Conservation (phyloP, 2,888 invertebrate species). For the Cephus spinipes region DNA sequence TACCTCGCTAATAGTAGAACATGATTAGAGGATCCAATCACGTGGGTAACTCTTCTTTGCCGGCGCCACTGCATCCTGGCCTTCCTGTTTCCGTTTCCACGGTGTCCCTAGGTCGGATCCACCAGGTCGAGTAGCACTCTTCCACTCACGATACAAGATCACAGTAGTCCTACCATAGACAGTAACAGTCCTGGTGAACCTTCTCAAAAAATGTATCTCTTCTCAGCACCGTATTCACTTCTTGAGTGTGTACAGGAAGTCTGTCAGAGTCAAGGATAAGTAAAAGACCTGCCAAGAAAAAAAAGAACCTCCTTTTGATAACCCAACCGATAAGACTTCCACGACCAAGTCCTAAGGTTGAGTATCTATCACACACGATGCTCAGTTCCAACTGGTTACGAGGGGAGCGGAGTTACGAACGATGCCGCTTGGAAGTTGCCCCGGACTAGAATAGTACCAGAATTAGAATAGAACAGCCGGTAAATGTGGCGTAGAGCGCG, state of each 20-base stretch:
- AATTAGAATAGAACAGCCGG: conserved; percentile 46
- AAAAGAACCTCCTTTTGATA: background rate
- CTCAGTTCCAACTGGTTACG: conserved; percentile 48
- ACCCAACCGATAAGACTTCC: background rate
- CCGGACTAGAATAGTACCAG: conserved; percentile 46
- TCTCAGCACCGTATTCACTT: background rate
- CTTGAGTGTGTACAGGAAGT: background rate
- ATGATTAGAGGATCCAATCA: conserved; percentile 63
- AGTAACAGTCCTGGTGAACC: background rate
- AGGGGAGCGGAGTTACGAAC: conserved; percentile 28
- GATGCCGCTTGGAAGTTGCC: conserved; percentile 10
- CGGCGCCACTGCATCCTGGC: conserved; percentile 63
- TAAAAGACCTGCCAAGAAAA: background rate
- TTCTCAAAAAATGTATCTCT: background rate
- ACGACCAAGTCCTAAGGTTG: conserved; percentile 14
- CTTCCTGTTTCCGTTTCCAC: conserved; percentile 14
- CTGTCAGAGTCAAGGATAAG: background rate
- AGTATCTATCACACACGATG: conserved; percentile 54
- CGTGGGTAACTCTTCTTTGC: conserved; percentile 59
- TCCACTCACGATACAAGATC: background rate
- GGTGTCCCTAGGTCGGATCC: background rate
- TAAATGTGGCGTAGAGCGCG: conserved; percentile 10
- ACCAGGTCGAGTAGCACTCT: background rate
- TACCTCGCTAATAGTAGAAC: conserved; percentile 63
- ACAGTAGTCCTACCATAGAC: background rate